Evolutionary conservation across 2,888 invertebrate genomes (phyloP).

Genomic region (Tetragonisca angustula): DNA sequence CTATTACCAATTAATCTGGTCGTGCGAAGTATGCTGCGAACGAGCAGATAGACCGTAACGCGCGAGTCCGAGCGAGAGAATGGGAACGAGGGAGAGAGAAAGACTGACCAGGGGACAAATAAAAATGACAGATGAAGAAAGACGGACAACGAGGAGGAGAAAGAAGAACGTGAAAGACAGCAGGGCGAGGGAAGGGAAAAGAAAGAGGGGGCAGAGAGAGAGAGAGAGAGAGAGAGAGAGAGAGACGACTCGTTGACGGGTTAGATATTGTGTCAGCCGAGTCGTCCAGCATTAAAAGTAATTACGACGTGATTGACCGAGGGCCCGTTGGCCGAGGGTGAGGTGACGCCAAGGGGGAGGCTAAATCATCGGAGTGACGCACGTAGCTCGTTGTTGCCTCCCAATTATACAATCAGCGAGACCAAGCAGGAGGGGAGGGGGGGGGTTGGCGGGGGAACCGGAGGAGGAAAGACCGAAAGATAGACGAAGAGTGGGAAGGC

Average conservation of each 20-base stretch:
- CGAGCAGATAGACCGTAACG: constrained; percentile 73
- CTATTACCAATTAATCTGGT: constrained; percentile 84
- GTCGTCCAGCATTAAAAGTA: constrained; percentile 83
- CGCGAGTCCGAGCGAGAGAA: constrained; percentile 44
- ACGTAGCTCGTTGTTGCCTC: constrained; percentile 83
- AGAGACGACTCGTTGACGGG: constrained; percentile 79
- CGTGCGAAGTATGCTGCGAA: constrained; percentile 83
- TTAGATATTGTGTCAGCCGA: constrained; percentile 83
- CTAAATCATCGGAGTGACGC: constrained; percentile 83
- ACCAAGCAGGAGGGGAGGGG: constrained; percentile 11
- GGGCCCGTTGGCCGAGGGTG: constrained; percentile 78
- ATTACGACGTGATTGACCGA: constrained; percentile 84
- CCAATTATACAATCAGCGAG: constrained; percentile 82
- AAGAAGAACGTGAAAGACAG: constrained; percentile 29
- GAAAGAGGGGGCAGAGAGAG: neutral
- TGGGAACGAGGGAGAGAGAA: constrained; percentile 9
- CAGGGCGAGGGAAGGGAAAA: constrained; percentile 29
- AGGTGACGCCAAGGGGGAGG: constrained; percentile 75
- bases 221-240: constrained; percentile 50
- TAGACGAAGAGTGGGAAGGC: constrained; percentile 21
- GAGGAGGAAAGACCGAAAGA: constrained; percentile 30
- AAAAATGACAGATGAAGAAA: constrained; percentile 45
- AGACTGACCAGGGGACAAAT: constrained; percentile 43
- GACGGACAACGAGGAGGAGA: constrained; percentile 23
- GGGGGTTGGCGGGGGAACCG: neutral